Percentiles rank a stretch among this genome's conserved stretches.
These are phyloP conservation scores for Iguana delicatissima DNA, from an alignment of 2,797 vertebrate genomes.

Conservation along the genomic window DNA sequence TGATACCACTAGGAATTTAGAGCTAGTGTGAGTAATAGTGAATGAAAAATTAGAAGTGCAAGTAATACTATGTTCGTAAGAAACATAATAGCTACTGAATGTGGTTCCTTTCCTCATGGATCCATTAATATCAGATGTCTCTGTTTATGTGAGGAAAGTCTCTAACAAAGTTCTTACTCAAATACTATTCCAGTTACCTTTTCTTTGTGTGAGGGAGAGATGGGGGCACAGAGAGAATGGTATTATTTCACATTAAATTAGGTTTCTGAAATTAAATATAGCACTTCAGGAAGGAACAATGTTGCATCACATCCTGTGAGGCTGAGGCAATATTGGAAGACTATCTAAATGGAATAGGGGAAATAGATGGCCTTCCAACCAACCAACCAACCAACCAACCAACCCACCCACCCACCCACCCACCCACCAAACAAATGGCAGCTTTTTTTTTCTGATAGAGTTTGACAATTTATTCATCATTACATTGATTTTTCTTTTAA, in stretches of 20 bases:
- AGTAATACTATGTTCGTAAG: neutral
- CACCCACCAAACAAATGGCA: neutral
- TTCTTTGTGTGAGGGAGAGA: too few species aligned
- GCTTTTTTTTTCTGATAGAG: neutral
- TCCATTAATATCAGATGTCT: neutral
- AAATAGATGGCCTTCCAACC: neutral
- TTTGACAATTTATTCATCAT: neutral
- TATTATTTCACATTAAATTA: neutral
- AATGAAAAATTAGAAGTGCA: too few species aligned
- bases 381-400: neutral
- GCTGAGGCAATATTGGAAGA: neutral
- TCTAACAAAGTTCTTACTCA: neutral
- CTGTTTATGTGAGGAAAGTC: neutral
- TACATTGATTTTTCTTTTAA: neutral
- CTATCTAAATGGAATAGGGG: neutral
- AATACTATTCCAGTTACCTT: neutral
- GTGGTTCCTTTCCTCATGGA: neutral
- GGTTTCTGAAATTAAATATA: neutral
- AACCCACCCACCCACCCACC: too few species aligned
- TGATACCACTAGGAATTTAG: neutral
- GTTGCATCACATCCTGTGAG: neutral
- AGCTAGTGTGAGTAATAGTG: neutral
- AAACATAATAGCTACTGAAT: neutral
- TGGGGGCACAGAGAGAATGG: neutral
- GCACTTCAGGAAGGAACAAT: neutral